Percentiles rank a stretch among this genome's conserved stretches.
Evolutionary conservation across 2,888 invertebrate genomes (phyloP).

Genomic region (Zele albiditarsus): DNA sequence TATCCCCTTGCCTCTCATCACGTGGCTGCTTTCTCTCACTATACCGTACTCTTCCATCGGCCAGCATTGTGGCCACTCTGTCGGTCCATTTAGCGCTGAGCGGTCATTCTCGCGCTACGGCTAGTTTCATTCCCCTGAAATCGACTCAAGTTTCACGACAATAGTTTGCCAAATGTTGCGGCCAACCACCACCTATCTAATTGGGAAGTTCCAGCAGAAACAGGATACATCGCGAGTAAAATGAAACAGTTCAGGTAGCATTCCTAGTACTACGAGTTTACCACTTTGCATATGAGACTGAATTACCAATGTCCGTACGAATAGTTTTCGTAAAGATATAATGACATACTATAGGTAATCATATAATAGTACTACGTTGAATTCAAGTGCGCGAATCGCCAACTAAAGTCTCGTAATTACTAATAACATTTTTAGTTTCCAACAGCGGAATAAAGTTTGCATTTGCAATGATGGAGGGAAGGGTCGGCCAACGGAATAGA

Average conservation of each 20-base stretch:
- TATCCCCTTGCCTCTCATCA: background rate
- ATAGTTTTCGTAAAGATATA: background rate
- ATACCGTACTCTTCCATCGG: background rate
- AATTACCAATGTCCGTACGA: background rate
- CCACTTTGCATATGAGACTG: background rate
- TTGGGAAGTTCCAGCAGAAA: constrained; percentile 26
- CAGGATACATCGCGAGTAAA: background rate
- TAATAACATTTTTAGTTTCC: background rate
- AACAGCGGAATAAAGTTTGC: background rate
- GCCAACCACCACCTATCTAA: constrained; percentile 20
- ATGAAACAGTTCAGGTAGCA: background rate
- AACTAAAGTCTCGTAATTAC: background rate
- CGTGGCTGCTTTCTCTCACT: constrained; percentile 23
- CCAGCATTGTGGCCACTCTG: constrained; percentile 4
- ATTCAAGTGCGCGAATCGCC: background rate
- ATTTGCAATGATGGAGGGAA: constrained; percentile 10
- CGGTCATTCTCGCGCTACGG: constrained; percentile 32
- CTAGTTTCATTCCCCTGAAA: constrained; percentile 24
- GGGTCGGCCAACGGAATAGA: constrained; percentile 16
- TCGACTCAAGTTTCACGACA: constrained; percentile 36
- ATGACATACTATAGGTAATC: background rate
- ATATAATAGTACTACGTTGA: background rate
- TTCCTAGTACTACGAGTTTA: background rate
- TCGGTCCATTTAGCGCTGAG: constrained; percentile 33
- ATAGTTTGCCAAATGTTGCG: constrained; percentile 32